Percentiles rank a stretch among this genome's conserved stretches.
These are phyloP conservation scores for Pedicia rivosa DNA, from an alignment of 2,888 invertebrate genomes.

Conservation along the genomic window DNA sequence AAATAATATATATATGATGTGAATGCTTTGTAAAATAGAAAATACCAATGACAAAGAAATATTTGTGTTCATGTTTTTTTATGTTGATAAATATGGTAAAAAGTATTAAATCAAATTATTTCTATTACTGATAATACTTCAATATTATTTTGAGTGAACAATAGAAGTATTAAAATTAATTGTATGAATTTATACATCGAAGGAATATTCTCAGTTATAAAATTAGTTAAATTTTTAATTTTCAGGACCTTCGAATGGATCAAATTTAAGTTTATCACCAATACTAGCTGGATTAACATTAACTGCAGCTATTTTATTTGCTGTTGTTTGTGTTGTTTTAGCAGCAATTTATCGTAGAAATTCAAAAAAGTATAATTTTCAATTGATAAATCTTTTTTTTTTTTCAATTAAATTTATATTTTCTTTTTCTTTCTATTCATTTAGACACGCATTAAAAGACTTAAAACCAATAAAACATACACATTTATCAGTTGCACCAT, in stretches of 20 bases:
- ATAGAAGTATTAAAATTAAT: too few species aligned
- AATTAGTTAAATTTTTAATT: too few species aligned
- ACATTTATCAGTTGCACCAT: constrained; percentile 28
- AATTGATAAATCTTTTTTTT: background rate
- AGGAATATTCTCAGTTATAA: too few species aligned
- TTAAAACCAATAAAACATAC: constrained; percentile 31
- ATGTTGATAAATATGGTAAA: too few species aligned
- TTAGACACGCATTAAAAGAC: constrained; percentile 27
- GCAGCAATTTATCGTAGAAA: constrained; percentile 45
- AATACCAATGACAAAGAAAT: too few species aligned
- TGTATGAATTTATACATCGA: too few species aligned
- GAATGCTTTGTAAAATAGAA: too few species aligned
- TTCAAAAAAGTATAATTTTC: background rate
- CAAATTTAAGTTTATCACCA: constrained; percentile 52
- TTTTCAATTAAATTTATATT: background rate
- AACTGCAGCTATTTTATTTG: constrained; percentile 57
- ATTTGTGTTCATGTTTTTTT: too few species aligned
- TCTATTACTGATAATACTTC: too few species aligned
- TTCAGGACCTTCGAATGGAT: constrained; percentile 44
- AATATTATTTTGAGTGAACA: too few species aligned
- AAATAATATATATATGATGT: too few species aligned
- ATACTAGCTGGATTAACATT: constrained; percentile 60
- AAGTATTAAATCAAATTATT: too few species aligned
- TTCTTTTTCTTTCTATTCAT: background rate
- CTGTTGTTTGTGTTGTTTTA: constrained; percentile 59